Conservation (phyloP, 2,888 invertebrate genomes). For the Schizotus pectinicornis region DNA sequence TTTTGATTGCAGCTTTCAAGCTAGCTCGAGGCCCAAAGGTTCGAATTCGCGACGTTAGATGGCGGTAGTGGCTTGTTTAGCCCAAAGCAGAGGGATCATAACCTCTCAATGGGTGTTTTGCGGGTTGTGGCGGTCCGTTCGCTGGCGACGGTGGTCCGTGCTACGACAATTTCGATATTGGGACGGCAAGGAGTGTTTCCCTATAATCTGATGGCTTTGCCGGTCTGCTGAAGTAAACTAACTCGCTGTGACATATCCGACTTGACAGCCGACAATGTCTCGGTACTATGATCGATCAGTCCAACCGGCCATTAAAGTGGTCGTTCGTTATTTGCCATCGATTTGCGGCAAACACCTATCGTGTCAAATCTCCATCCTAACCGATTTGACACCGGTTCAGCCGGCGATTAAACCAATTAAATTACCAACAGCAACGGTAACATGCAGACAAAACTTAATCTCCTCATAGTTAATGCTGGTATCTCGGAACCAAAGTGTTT, state of each 20-base stretch:
- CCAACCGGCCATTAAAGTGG: slow-evolving; percentile 33
- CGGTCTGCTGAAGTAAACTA: slow-evolving; percentile 27
- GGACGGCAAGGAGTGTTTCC: slow-evolving; percentile 23
- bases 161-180: slow-evolving; percentile 1
- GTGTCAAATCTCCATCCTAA: neutral
- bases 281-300: slow-evolving; percentile 36
- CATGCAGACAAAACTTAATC: no score
- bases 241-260: slow-evolving; percentile 36
- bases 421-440: neutral
- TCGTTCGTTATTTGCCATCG: slow-evolving; percentile 32
- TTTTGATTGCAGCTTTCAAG: no score
- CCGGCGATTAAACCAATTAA: neutral
- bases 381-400: no score
- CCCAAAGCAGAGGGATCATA: no score
- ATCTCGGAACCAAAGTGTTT: no score
- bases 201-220: slow-evolving; percentile 32
- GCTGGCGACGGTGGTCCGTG: slow-evolving; percentile 1
- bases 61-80: no score
- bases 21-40: no score
- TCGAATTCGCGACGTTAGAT: no score
- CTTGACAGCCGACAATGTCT: slow-evolving; percentile 39
- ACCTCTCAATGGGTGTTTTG: no score
- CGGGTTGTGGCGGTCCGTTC: no score
- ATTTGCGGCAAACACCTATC: slow-evolving; percentile 21
- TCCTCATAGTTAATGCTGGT: no score